phyloP scores from a whole-genome alignment of 2,113 vertebrate genomes.

The Dasypus novemcinctus region DNA sequence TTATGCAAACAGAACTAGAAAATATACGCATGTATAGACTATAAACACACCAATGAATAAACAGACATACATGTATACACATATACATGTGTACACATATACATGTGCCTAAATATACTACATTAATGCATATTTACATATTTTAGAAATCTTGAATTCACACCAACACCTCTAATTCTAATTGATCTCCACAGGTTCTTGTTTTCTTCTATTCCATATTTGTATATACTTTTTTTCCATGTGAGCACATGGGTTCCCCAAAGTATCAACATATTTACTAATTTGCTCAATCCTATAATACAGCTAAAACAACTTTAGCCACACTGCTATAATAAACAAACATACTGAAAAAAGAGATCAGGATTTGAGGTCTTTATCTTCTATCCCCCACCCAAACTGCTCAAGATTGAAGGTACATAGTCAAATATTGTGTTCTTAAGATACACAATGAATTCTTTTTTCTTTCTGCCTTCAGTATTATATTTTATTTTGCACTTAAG shows the following conservation, averaged over 20 bases:
- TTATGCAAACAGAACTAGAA: neutral
- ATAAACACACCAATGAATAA: neutral
- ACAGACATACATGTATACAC: neutral
- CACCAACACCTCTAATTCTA: neutral
- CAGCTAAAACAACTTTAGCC: neutral
- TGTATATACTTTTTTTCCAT: neutral
- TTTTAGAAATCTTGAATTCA: conserved; percentile 21
- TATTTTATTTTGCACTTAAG: conserved; percentile 30
- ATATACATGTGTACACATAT: neutral
- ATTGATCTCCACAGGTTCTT: neutral
- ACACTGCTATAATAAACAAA: neutral
- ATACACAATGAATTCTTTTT: neutral
- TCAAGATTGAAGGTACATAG: conserved; percentile 17
- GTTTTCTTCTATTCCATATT: neutral
- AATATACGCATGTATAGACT: neutral
- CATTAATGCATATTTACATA: neutral
- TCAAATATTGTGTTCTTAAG: neutral
- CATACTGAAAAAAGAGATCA: neutral
- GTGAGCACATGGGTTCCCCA: neutral
- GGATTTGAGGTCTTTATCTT: conserved; percentile 12
- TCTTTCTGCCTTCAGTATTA: neutral
- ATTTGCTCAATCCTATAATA: neutral
- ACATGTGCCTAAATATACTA: neutral
- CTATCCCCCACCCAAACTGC: neutral
- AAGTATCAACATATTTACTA: conserved; percentile 26